These are phyloP conservation scores for Amniataba percoides DNA, from an alignment of 2,797 vertebrate genomes.

Conservation along the genomic window DNA sequence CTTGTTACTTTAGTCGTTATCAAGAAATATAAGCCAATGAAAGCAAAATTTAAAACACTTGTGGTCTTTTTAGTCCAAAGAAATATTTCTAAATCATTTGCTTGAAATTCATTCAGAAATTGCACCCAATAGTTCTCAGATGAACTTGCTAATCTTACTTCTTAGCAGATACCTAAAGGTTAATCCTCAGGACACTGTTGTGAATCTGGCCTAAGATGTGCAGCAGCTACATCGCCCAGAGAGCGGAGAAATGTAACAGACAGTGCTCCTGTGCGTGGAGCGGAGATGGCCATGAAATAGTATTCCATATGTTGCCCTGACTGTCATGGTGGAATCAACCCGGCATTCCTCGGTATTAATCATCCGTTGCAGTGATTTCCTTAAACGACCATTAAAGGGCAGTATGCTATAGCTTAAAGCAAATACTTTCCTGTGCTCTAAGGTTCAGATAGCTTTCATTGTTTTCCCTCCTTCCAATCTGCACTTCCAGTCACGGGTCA, in stretches of 20 bases:
- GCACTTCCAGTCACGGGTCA: slow-evolving; percentile 5
- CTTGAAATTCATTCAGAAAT: background rate
- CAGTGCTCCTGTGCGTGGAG: background rate
- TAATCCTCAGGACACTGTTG: background rate
- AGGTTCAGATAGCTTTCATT: background rate
- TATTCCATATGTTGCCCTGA: slow-evolving; percentile 44
- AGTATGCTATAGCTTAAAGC: slow-evolving; percentile 11
- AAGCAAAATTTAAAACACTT: background rate
- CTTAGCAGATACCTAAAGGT: background rate
- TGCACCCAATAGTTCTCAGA: background rate
- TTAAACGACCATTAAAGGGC: slow-evolving; percentile 29
- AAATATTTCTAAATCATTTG: background rate
- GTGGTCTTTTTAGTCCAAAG: background rate
- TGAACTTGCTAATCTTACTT: slow-evolving; percentile 4
- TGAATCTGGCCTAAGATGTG: slow-evolving; percentile 22
- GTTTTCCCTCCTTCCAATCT: slow-evolving; percentile 10
- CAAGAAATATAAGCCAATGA: background rate
- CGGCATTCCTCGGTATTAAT: slow-evolving; percentile 49
- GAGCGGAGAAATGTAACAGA: background rate
- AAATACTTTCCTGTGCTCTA: slow-evolving; percentile 3
- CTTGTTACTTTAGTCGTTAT: background rate
- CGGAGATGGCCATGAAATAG: slow-evolving; percentile 20
- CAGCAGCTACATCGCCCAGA: background rate
- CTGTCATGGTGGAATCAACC: slow-evolving; percentile 37
- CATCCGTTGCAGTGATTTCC: slow-evolving; percentile 33